Percentiles rank a stretch among this genome's conserved stretches.
phyloP scores from a whole-genome alignment of 2,113 vertebrate genomes.

The Cochlearius cochlearius region DNA sequence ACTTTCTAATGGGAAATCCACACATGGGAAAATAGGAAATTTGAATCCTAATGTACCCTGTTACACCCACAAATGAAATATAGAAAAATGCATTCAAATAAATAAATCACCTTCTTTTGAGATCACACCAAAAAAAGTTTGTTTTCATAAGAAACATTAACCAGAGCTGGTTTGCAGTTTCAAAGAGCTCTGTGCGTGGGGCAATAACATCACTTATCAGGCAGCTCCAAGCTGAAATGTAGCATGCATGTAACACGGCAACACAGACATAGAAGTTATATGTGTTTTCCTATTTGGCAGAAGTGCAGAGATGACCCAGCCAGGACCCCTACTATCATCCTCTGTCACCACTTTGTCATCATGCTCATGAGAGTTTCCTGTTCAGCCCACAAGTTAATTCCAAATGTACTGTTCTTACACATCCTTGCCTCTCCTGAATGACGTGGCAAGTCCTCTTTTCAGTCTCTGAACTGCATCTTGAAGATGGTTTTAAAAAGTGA shows the following conservation, averaged over 20 bases:
- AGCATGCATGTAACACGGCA: background rate
- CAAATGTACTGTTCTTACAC: background rate
- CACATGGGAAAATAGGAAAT: background rate
- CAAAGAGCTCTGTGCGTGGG: background rate
- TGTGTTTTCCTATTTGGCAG: background rate
- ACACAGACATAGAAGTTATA: background rate
- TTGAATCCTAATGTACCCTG: background rate
- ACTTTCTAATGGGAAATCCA: background rate
- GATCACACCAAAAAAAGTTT: background rate
- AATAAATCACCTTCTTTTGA: background rate
- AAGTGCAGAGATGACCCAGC: background rate
- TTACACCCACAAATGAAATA: background rate
- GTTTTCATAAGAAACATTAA: background rate
- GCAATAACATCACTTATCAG: background rate
- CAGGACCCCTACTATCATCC: background rate
- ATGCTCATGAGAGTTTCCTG: fast-evolving
- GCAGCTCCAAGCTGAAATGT: background rate
- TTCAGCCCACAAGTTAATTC: background rate
- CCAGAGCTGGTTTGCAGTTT: background rate
- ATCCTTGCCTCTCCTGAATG: background rate
- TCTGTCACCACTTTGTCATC: background rate
- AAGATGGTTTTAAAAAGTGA: background rate
- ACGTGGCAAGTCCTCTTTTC: background rate
- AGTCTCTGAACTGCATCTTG: background rate
- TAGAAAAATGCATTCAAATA: background rate